phyloP scores from a whole-genome alignment of 92 coral and sea anemone species.

The Palythoa caribaeorum region DNA sequence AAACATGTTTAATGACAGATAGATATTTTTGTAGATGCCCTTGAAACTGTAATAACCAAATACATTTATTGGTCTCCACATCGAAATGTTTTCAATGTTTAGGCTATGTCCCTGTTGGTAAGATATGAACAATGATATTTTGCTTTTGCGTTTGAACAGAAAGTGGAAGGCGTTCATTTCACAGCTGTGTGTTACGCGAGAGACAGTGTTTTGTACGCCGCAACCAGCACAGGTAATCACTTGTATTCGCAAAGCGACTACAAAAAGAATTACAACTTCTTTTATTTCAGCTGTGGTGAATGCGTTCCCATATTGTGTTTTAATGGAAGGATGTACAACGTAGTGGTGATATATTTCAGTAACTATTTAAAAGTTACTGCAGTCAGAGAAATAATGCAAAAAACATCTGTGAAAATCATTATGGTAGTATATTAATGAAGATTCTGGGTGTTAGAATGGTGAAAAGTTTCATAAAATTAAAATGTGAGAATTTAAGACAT shows the following conservation, averaged over 20 bases:
- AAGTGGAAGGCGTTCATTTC: slow-evolving; percentile 66
- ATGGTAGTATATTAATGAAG: not conserved
- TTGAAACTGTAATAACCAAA: not conserved
- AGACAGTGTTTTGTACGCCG: slow-evolving; percentile 90
- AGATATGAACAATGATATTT: not conserved
- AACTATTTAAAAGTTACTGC: too few species aligned
- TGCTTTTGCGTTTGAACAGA: not conserved
- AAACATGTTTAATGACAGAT: not conserved
- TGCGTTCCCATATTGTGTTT: too few species aligned
- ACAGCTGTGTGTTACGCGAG: slow-evolving; percentile 90
- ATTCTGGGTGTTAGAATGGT: not conserved
- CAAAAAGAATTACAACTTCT: too few species aligned
- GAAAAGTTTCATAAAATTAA: not conserved
- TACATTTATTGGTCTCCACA: not conserved
- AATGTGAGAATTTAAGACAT: not conserved
- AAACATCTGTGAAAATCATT: not conserved
- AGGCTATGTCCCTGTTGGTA: not conserved
- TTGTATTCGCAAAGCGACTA: too few species aligned
- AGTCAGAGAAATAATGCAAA: too few species aligned
- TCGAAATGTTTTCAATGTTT: not conserved
- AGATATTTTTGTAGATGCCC: not conserved
- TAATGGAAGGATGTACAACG: too few species aligned
- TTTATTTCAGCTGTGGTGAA: too few species aligned
- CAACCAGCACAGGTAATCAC: slow-evolving; percentile 80
- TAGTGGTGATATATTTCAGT: too few species aligned